These are phyloP conservation scores for Cairina moschata DNA, from an alignment of 2,113 vertebrate genomes.

Conservation along the genomic window DNA sequence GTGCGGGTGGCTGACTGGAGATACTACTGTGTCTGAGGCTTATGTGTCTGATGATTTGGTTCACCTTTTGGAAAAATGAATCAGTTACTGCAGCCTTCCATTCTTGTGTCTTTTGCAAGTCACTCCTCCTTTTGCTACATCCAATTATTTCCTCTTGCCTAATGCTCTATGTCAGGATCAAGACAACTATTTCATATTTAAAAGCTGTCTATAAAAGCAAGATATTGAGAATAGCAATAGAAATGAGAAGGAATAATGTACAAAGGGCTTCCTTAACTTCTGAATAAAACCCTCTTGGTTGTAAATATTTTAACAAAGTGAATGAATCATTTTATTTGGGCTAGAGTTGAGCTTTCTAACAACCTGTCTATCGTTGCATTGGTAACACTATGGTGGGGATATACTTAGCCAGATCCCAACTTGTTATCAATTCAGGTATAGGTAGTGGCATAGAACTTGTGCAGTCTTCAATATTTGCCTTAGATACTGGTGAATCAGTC, in stretches of 20 bases:
- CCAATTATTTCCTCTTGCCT: neutral
- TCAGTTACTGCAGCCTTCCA: accelerated
- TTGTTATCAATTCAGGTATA: neutral
- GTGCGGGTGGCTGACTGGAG: neutral
- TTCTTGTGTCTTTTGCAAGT: neutral
- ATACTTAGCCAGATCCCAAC: neutral
- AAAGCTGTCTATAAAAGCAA: neutral
- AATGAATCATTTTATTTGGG: neutral
- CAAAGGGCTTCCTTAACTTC: neutral
- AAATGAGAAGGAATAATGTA: neutral
- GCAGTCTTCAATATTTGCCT: neutral
- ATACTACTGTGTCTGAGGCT: neutral
- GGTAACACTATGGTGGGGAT: neutral
- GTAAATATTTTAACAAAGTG: neutral
- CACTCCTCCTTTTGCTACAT: accelerated
- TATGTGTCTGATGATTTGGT: neutral
- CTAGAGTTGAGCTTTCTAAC: neutral
- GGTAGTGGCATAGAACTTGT: neutral
- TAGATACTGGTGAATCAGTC: neutral
- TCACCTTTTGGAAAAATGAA: neutral
- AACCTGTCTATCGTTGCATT: neutral
- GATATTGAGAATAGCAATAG: neutral
- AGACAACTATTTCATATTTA: neutral
- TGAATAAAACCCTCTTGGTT: neutral
- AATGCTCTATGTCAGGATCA: neutral